These are phyloP conservation scores for Lepilemur septentrionalis DNA, from an alignment of 2,797 vertebrate species.

Conservation along the genomic window DNA sequence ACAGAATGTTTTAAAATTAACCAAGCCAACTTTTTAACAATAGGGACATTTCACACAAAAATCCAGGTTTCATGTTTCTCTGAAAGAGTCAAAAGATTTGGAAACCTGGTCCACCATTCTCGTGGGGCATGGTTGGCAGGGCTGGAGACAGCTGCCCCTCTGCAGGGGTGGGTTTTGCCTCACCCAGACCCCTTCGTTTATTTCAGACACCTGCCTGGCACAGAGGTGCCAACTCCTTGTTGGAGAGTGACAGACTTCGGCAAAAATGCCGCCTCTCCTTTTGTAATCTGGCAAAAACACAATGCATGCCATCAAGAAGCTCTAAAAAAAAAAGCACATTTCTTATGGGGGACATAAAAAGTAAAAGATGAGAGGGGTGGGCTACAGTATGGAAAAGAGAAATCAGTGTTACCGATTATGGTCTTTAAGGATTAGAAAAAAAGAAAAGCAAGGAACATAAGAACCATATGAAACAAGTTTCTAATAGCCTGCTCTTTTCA, in stretches of 20 bases:
- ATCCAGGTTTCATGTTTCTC: slow-evolving; percentile 28
- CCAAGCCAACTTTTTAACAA: slow-evolving; percentile 71
- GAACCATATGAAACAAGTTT: slow-evolving; percentile 61
- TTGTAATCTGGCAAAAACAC: not conserved
- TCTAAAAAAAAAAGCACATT: not conserved
- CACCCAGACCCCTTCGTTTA: not conserved
- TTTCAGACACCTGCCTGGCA: not conserved
- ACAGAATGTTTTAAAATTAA: slow-evolving; percentile 75
- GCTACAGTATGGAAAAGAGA: not conserved
- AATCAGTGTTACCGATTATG: not conserved
- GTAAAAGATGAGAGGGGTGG: slow-evolving; percentile 3
- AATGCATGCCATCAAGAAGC: not conserved
- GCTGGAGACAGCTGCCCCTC: not conserved
- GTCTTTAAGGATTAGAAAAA: not conserved
- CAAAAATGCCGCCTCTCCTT: not conserved
- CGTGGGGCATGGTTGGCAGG: not conserved
- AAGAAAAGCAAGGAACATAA: slow-evolving; percentile 20
- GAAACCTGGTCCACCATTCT: not conserved
- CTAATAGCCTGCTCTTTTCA: slow-evolving; percentile 65
- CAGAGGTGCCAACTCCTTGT: not conserved
- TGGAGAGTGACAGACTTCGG: not conserved
- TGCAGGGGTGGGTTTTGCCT: not conserved
- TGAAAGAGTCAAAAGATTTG: slow-evolving; percentile 39
- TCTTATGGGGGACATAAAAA: not conserved
- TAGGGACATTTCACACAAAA: slow-evolving; percentile 55